Percentiles rank a stretch among this genome's conserved stretches.
Conservation (phyloP, 2,113 vertebrate species). For the Butorides virescens region DNA sequence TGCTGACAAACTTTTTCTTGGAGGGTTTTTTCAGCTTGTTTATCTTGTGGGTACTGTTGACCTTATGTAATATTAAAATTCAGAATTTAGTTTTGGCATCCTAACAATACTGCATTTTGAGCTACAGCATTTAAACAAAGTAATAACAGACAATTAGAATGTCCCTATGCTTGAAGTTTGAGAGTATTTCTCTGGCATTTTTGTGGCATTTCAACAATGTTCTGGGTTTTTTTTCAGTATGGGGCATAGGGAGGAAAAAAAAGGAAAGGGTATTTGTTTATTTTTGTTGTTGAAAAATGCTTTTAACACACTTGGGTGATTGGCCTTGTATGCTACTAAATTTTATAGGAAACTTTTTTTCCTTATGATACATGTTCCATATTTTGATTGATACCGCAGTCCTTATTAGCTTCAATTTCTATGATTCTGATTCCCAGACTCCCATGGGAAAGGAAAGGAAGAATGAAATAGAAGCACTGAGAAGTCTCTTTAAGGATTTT, state of each 20-base stretch:
- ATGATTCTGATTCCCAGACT: not conserved
- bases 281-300: not conserved
- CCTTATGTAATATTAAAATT: not conserved
- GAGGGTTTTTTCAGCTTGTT: not conserved
- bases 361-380: not conserved
- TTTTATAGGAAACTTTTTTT: not conserved
- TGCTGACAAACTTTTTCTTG: not conserved
- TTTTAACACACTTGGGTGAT: not conserved
- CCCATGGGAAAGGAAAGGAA: not conserved
- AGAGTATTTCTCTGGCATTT: not conserved
- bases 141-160: not conserved
- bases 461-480: not conserved
- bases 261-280: fast-evolving
- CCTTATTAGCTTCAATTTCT: not conserved
- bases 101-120: not conserved
- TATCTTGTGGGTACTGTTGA: not conserved
- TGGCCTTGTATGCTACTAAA: not conserved
- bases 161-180: not conserved
- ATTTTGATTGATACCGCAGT: not conserved
- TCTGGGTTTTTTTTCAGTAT: not conserved
- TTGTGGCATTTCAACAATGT: not conserved
- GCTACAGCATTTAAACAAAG: not conserved
- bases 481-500: not conserved
- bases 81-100: not conserved
- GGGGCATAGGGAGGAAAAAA: fast-evolving